These are phyloP conservation scores for Eudyptes chrysolophus DNA, from an alignment of 2,113 vertebrate genomes.

Conservation along the genomic window DNA sequence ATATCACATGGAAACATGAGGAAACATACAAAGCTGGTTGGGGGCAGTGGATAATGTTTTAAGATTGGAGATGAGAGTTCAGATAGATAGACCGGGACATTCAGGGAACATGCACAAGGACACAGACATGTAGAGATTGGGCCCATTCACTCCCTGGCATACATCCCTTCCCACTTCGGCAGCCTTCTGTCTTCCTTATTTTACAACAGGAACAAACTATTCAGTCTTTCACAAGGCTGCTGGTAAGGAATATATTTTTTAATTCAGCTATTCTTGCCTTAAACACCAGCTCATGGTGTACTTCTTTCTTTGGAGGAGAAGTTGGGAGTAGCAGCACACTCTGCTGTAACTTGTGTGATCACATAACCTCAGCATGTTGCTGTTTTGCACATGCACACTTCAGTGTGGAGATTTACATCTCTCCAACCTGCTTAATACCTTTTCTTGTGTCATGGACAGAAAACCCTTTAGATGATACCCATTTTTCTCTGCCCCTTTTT, in stretches of 20 bases:
- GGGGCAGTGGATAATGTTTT: background rate
- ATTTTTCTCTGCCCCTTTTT: constrained; percentile 6
- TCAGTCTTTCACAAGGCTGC: background rate
- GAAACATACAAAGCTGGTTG: background rate
- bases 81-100: background rate
- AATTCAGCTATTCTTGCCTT: background rate
- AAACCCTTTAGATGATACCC: background rate
- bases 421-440: background rate
- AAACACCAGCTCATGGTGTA: background rate
- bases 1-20: background rate
- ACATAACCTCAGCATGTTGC: background rate
- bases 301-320: background rate
- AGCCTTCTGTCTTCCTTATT: background rate
- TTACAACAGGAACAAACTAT: background rate
- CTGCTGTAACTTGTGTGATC: background rate
- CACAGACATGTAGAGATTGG: background rate
- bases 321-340: background rate
- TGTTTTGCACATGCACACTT: background rate
- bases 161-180: background rate
- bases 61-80: background rate
- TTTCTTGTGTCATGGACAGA: background rate
- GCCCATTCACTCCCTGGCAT: background rate
- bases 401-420: background rate
- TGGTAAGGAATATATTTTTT: background rate
- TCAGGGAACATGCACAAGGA: background rate